Evolutionary conservation across 1,140 invertebrate genomes (phyloP).

Genomic region (Brachystomella parvula): DNA sequence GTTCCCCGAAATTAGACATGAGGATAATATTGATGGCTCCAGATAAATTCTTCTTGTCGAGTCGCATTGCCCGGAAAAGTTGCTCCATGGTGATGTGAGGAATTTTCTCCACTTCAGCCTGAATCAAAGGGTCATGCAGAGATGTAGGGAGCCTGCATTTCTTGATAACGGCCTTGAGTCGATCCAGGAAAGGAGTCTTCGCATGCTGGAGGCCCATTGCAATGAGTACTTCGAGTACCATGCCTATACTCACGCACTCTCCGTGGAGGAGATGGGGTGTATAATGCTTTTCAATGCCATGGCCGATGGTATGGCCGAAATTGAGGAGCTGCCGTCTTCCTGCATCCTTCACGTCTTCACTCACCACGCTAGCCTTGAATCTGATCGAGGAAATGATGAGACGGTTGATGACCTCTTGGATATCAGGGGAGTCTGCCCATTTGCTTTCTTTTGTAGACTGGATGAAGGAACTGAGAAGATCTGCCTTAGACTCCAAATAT

Average conservation of each 20-base stretch:
- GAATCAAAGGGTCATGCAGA: background rate
- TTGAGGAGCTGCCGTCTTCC: constrained; percentile 7
- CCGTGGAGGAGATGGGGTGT: constrained; percentile 5
- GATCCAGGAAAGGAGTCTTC: background rate
- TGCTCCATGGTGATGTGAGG: background rate
- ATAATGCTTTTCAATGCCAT: background rate
- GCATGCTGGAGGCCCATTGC: background rate
- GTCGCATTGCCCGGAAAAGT: background rate
- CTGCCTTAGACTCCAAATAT: background rate
- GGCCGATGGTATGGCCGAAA: constrained; percentile 15
- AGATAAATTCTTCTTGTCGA: background rate
- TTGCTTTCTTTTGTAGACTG: background rate
- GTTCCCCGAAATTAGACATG: background rate
- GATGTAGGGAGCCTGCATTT: background rate
- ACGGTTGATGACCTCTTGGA: background rate
- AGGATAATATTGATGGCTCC: background rate
- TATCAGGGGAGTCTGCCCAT: background rate
- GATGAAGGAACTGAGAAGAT: too few species aligned
- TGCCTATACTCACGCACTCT: constrained; percentile 8
- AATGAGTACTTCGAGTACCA: constrained; percentile 1
- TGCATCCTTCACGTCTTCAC: background rate
- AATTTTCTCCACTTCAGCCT: background rate
- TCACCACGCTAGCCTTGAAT: constrained; percentile 5
- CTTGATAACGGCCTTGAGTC: background rate
- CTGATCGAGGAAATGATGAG: background rate